A percentile compares a stretch with the other conserved stretches of the same genome.
Evolutionary conservation across 2,113 vertebrate genomes (phyloP).

Genomic region (Apodemus sylvaticus): DNA sequence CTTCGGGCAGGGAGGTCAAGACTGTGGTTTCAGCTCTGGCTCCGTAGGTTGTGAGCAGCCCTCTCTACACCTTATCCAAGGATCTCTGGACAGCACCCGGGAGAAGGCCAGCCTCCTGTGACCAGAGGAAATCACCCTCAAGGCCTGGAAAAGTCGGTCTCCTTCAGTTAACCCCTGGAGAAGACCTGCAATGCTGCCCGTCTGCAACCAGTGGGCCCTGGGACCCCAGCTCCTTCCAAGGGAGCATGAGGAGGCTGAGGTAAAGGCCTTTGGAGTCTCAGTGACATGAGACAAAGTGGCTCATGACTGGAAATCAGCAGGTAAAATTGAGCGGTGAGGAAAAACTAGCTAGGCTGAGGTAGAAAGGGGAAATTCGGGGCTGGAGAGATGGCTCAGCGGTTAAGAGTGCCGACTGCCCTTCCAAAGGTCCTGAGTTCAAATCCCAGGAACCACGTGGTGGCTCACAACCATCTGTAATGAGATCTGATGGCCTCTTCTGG

Average conservation of each 20-base stretch:
- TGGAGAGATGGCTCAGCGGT: no score
- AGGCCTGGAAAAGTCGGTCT: background rate
- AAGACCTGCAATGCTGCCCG: background rate
- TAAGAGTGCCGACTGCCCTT: no score
- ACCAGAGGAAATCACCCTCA: background rate
- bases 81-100: background rate
- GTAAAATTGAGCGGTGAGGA: constrained; percentile 30
- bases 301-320: background rate
- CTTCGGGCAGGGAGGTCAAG: background rate
- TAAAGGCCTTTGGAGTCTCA: no score
- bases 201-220: background rate
- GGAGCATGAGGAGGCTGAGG: background rate
- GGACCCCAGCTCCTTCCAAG: background rate
- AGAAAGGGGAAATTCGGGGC: no score
- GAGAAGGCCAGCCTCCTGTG: constrained; percentile 45
- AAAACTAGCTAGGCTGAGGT: background rate
- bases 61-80: background rate
- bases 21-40: background rate
- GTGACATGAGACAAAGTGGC: background rate
- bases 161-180: constrained; percentile 49
- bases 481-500: no score
- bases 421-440: no score
- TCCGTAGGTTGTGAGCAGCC: no score
- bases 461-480: no score
- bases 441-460: no score